These are phyloP conservation scores for Cremastinae sp. DNA, from an alignment of 2,888 invertebrate species.

Conservation along the genomic window DNA sequence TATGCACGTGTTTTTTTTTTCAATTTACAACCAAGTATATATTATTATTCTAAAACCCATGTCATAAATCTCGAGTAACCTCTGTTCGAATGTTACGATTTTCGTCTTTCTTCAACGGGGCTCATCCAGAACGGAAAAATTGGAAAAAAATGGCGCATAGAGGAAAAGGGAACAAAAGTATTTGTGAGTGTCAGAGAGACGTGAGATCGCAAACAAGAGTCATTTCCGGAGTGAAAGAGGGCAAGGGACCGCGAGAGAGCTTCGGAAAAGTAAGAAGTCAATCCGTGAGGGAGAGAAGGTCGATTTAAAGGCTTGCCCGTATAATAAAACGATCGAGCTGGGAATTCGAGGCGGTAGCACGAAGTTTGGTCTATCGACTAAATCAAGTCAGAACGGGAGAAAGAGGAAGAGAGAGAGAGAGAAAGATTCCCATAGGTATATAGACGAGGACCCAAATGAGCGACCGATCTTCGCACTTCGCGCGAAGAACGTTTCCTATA, in stretches of 20 bases:
- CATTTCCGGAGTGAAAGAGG: conserved; percentile 52
- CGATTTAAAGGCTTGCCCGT: conserved; percentile 66
- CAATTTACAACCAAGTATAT: too few species aligned
- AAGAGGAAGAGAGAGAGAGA: conserved; percentile 13
- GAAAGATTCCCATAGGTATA: conserved; percentile 60
- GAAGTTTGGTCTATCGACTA: conserved; percentile 59
- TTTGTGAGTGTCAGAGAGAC: conserved; percentile 7
- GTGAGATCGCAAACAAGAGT: conserved; percentile 52
- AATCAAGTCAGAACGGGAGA: conserved; percentile 59
- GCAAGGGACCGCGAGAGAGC: conserved; percentile 13
- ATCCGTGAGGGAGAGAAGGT: conserved; percentile 59
- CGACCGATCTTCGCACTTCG: conserved; percentile 64
- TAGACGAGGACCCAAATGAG: conserved; percentile 64
- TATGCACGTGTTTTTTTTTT: too few species aligned
- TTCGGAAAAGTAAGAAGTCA: conserved; percentile 62
- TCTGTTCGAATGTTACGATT: too few species aligned
- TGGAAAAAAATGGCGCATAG: conserved; percentile 31
- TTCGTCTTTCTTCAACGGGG: too few species aligned
- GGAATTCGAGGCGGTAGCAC: conserved; percentile 60
- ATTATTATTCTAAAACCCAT: too few species aligned
- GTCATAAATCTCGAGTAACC: too few species aligned
- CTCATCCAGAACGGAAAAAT: conserved; percentile 2
- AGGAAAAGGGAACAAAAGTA: conserved; percentile 27
- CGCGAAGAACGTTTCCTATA: conserved; percentile 29
- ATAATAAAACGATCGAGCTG: conserved; percentile 68